Conservation (phyloP, 2,797 vertebrate species). For the Brachymystax lenok region DNA sequence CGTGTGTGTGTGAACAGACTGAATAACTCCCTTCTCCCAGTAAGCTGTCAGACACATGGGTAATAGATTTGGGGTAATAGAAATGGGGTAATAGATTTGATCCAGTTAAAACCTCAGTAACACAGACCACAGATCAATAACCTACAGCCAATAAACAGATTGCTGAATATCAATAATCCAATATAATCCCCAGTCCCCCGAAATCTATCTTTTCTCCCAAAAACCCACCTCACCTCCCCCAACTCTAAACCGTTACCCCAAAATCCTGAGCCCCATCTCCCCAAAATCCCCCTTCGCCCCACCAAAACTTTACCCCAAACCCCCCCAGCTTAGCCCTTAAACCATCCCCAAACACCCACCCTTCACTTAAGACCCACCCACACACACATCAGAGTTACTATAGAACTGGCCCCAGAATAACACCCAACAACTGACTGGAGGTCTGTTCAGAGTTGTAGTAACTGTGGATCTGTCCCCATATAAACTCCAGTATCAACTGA, state of each 20-base stretch:
- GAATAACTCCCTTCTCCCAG: neutral
- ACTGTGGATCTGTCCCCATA: neutral
- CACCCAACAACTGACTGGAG: conserved; percentile 17
- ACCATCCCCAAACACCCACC: neutral
- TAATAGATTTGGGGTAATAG: neutral
- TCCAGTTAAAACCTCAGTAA: neutral
- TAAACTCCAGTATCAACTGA: neutral
- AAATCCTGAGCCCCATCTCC: neutral
- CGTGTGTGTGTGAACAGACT: neutral
- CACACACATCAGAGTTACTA: neutral
- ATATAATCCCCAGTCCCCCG: neutral
- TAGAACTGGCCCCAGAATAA: neutral
- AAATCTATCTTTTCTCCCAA: too few species aligned
- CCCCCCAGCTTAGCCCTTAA: neutral
- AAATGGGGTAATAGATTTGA: neutral
- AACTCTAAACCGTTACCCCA: neutral
- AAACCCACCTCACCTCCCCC: neutral
- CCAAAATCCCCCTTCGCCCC: neutral
- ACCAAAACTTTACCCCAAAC: neutral
- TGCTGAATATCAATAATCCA: neutral
- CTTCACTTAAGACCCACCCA: neutral
- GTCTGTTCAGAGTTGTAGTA: neutral
- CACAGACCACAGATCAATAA: neutral
- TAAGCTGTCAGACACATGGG: neutral
- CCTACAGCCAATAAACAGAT: neutral